phyloP scores from a whole-genome alignment of 2,113 vertebrate species.

The Notarius quadriscutis region DNA sequence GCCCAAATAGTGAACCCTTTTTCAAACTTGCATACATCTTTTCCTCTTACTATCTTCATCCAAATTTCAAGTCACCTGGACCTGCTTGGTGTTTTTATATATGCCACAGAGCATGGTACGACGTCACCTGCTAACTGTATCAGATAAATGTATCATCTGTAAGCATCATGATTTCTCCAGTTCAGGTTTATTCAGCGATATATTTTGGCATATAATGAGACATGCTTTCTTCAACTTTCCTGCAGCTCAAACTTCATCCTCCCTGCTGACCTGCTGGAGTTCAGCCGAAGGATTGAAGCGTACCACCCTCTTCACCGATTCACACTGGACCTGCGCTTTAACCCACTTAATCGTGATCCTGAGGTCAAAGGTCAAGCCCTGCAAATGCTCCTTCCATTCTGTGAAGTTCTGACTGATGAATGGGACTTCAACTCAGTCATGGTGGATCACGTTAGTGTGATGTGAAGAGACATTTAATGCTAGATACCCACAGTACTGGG shows the following conservation, averaged over 20 bases:
- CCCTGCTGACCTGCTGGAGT: conserved; percentile 84
- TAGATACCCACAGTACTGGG: background rate
- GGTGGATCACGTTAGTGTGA: conserved; percentile 86
- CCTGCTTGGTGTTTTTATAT: background rate
- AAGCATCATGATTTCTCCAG: background rate
- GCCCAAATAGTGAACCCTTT: background rate
- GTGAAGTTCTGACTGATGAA: conserved; percentile 71
- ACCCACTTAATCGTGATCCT: conserved; percentile 84
- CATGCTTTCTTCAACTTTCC: background rate
- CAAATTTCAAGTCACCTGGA: background rate
- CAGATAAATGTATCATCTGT: background rate
- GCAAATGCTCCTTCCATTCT: conserved; percentile 71
- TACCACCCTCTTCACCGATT: conserved; percentile 67
- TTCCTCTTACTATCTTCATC: background rate
- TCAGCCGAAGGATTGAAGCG: conserved; percentile 64
- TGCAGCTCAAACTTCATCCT: conserved; percentile 89
- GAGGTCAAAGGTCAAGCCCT: conserved; percentile 76
- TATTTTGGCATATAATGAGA: background rate
- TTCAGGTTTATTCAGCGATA: background rate
- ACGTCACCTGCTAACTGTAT: background rate
- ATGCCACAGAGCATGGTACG: background rate
- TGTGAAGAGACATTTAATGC: conserved; percentile 68
- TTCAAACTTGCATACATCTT: background rate
- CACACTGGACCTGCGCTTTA: conserved; percentile 81
- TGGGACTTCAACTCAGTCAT: conserved; percentile 85